Evolutionary conservation across 2,888 invertebrate species (phyloP).

Genomic region (Amphipyra berbera): DNA sequence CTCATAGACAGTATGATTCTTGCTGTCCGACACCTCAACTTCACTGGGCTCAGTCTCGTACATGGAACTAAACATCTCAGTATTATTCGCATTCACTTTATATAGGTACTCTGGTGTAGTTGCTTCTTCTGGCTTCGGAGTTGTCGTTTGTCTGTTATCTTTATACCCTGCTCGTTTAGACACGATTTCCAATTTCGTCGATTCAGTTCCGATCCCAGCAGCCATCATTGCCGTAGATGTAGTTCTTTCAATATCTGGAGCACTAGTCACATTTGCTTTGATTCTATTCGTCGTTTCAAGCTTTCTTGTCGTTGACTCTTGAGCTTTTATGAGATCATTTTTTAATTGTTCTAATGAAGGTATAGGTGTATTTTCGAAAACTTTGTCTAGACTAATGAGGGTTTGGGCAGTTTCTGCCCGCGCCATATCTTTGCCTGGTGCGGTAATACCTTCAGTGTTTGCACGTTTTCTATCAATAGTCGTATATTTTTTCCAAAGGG

Average conservation of each 20-base stretch:
- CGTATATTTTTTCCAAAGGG: conserved; percentile 70
- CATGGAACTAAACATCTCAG: conserved; percentile 53
- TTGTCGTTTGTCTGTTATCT: conserved; percentile 70
- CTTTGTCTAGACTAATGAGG: conserved; percentile 62
- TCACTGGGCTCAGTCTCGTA: conserved; percentile 61
- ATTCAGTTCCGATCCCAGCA: conserved; percentile 7
- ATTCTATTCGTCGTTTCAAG: conserved; percentile 8
- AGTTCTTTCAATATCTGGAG: conserved; percentile 11
- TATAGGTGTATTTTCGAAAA: conserved; percentile 61
- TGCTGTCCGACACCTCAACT: conserved; percentile 55
- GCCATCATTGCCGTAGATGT: conserved; percentile 18
- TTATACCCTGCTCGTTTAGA: conserved; percentile 79
- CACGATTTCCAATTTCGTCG: conserved; percentile 61
- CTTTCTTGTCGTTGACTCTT: conserved; percentile 26
- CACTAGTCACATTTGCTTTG: conserved; percentile 18
- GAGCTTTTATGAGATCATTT: conserved; percentile 38
- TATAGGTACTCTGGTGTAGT: conserved; percentile 24
- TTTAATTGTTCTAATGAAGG: conserved; percentile 64
- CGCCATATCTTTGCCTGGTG: conserved; percentile 58
- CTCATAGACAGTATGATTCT: conserved; percentile 57
- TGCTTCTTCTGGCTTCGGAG: conserved; percentile 38
- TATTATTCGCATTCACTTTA: conserved; percentile 29
- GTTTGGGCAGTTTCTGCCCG: conserved; percentile 65
- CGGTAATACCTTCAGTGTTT: conserved; percentile 45
- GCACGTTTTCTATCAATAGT: conserved; percentile 67